Base-by-base conservation (phyloP, 2,888 invertebrate genomes). In the Ophion slaviceki region DNA sequence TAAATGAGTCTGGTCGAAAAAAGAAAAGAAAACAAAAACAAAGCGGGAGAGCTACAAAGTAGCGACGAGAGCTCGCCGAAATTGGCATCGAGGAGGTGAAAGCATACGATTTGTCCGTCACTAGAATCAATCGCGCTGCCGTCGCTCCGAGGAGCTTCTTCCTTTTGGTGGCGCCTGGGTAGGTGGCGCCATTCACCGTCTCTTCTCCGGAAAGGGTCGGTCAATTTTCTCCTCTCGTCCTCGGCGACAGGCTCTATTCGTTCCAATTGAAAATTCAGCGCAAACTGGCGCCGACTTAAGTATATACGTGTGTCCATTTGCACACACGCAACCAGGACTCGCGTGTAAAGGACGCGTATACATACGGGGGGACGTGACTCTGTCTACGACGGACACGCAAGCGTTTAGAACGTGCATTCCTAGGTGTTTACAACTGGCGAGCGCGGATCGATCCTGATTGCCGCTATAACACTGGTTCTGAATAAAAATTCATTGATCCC, bases 391-490 rank as follows among this genome's bases (percentile, higher is more conserved):
- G 53, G 40, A 66, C 76, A 53, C 82, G 47, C 68, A 77, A 76
- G 76, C 84, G 80, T 87, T 81, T 87, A 86, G 86, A 87, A 87
- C 84, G 86, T 82, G 82, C 86, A 87, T 87, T 87, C 87, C 86
- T 86, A 45, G 74, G 86, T 87, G 86, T 87, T 87, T 87, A 87
- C 86, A 82, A 71, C 76, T 77, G 72, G 61, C 20, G 68, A 80
- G 47, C 70, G 62, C 71, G 80, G 75, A 86, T 84, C 86, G 82
- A 84, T 82, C 74, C 86, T 82, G 84, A 87, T 87, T 86, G 82
- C 82, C 75, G 77, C 82, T 76, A 53, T 66, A 59, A 32, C 83
- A 80, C 74, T 81, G 80, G 75, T 80, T 57, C 78, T 80, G 83
- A 86, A 86, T 87, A 86, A 86, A 86, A 87, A 87, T 82, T 87